Base-by-base conservation (phyloP, 1,140 invertebrate genomes). In the Lepidurus apus region DNA sequence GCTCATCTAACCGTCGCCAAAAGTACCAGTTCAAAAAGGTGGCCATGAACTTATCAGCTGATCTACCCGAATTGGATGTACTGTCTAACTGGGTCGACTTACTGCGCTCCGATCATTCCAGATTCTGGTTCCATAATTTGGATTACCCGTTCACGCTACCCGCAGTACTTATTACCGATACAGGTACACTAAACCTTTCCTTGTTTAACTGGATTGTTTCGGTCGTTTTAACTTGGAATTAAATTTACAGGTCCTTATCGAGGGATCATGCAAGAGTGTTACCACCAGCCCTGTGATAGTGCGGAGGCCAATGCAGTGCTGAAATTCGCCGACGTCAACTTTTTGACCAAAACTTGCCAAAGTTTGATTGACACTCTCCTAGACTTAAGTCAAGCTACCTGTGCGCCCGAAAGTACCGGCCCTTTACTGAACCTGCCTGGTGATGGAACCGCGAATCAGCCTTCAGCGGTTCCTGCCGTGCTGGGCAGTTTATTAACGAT, bases 201-300 rank as follows among this genome's bases (percentile, higher is more conserved):
- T 11, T 47, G 6, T 11, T 47, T 0, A 4, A 47, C 45, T 11
- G 10, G 45, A 47, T 47, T 47, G 4, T 34, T 34, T 34, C 34
- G 3, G 34, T 34, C 34, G 34, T 34, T 34, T 34, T 34, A 4
- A 34, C 34, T 34, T 34, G 34, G 34, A 34, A 34, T 0, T 34
- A 34, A 34, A 34, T 47, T 81, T 78, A 26, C 74, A 85, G 85
- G 85, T 24, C 86, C 86, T n/a, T 86, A 83, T 74, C 79, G 86
- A 77, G 86, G 86, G 1, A 79, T 82, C 47, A 85, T 86, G 85
- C 81, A 82, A 74, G 75, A 84, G 45, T 87, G 86, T 77, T 87
- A 87, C 80, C 86, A 87, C 78, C 80, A 81, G 10, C 78, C 81
- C 17, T 87, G 86, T 80, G 86, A 87, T 76, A 79, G 77, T 26